Evolutionary conservation across 2,888 invertebrate species (phyloP).

Genomic region (Zhuqinia jingwanae): DNA sequence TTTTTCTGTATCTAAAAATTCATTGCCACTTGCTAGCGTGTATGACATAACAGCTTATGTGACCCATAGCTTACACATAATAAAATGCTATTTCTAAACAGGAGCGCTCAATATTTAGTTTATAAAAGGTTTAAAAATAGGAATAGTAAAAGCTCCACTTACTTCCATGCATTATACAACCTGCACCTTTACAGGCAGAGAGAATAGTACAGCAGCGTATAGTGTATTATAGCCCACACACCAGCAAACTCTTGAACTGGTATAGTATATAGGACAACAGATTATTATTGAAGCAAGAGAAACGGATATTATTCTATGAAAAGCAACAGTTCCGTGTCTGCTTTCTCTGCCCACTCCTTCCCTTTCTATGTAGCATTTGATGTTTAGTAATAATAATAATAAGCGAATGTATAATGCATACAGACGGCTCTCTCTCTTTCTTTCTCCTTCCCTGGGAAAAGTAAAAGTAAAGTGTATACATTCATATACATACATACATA

Average conservation of each 20-base stretch:
- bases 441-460: no score
- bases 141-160: constrained; percentile 28
- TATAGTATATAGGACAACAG: background rate
- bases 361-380: constrained; percentile 36
- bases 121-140: background rate
- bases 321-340: constrained; percentile 57
- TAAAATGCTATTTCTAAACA: background rate
- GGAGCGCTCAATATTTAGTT: background rate
- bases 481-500: no score
- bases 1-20: background rate
- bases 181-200: no score
- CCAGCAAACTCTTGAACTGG: no score
- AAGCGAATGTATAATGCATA: constrained; percentile 60
- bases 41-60: background rate
- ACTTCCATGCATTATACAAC: background rate
- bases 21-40: no score
- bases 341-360: constrained; percentile 41
- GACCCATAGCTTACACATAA: no score
- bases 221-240: no score
- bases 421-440: constrained; percentile 49
- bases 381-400: constrained; percentile 53
- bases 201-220: no score
- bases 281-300: constrained; percentile 11
- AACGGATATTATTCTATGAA: constrained; percentile 38
- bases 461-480: no score